Percentiles rank a stretch among this genome's conserved stretches.
Conservation (phyloP, 2,888 invertebrate genomes). For the Lobophora halterata region DNA sequence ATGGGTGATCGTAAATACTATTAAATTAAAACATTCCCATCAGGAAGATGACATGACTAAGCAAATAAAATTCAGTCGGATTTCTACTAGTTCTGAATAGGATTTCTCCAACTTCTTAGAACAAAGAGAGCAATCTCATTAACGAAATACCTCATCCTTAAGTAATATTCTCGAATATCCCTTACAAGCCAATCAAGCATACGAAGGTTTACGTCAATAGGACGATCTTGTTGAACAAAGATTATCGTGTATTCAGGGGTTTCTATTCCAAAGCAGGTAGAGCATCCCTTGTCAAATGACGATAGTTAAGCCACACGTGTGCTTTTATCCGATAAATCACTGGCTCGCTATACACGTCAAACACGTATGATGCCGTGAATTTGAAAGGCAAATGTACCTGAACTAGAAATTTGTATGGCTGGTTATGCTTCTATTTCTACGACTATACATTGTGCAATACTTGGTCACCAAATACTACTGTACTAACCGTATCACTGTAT, state of each 20-base stretch:
- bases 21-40: no score
- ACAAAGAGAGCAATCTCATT: slow-evolving; percentile 15
- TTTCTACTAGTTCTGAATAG: background rate
- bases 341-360: slow-evolving; percentile 43
- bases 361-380: slow-evolving; percentile 22
- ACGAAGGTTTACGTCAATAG: slow-evolving; percentile 51
- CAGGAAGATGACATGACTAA: no score
- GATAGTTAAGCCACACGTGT: slow-evolving; percentile 61
- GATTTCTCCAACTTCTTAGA: slow-evolving; percentile 3
- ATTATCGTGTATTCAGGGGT: slow-evolving; percentile 49
- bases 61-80: no score
- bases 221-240: slow-evolving; percentile 58
- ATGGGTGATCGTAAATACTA: no score
- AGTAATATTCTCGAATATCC: slow-evolving; percentile 29
- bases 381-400: slow-evolving; percentile 25
- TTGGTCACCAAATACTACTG: no score
- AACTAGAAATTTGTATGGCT: no score
- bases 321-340: slow-evolving; percentile 62
- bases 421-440: no score
- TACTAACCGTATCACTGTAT: no score
- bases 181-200: slow-evolving; percentile 53
- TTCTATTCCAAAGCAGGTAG: slow-evolving; percentile 74
- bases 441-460: no score
- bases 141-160: slow-evolving; percentile 12
- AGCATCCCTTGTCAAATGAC: slow-evolving; percentile 63